Evolutionary conservation across 2,888 invertebrate genomes (phyloP).

Genomic region (Thera obeliscata): DNA sequence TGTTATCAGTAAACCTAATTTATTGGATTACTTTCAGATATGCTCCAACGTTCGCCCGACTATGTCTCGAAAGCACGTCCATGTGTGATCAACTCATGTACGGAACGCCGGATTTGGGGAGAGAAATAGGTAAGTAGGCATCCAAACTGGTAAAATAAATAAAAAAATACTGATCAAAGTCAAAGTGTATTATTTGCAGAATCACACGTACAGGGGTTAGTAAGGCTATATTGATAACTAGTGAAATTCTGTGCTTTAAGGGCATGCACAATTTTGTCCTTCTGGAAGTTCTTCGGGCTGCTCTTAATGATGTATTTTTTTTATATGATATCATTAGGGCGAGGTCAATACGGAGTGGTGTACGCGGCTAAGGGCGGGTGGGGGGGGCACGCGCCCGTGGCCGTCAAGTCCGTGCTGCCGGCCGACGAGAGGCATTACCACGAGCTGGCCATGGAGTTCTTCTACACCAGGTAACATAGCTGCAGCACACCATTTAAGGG

Average conservation of each 20-base stretch:
- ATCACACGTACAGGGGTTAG: too few relatives aligned
- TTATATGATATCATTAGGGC: constrained; percentile 55
- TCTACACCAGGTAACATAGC: constrained; percentile 89
- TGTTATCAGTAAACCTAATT: background rate
- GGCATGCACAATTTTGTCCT: too few relatives aligned
- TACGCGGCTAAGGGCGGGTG: constrained; percentile 90
- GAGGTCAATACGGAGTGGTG: constrained; percentile 96
- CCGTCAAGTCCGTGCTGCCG: constrained; percentile 94
- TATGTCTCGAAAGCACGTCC: constrained; percentile 93
- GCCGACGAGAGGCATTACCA: constrained; percentile 95
- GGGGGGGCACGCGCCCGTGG: constrained; percentile 90
- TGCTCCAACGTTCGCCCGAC: constrained; percentile 91
- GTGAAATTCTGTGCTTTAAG: too few relatives aligned
- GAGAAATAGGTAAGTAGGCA: constrained; percentile 84
- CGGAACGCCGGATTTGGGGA: constrained; percentile 87
- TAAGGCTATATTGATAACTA: too few relatives aligned
- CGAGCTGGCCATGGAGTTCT: constrained; percentile 95
- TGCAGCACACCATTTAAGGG: background rate
- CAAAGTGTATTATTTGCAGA: too few relatives aligned
- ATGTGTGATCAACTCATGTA: constrained; percentile 90
- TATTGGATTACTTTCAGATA: constrained; percentile 63
- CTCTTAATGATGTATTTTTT: constrained; percentile 5
- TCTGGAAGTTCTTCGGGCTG: too few relatives aligned
- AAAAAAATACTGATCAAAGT: too few relatives aligned
- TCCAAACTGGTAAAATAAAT: too few relatives aligned